phyloP scores from a whole-genome alignment of 1,140 invertebrate species.

The Cardiocondyla obscurior region DNA sequence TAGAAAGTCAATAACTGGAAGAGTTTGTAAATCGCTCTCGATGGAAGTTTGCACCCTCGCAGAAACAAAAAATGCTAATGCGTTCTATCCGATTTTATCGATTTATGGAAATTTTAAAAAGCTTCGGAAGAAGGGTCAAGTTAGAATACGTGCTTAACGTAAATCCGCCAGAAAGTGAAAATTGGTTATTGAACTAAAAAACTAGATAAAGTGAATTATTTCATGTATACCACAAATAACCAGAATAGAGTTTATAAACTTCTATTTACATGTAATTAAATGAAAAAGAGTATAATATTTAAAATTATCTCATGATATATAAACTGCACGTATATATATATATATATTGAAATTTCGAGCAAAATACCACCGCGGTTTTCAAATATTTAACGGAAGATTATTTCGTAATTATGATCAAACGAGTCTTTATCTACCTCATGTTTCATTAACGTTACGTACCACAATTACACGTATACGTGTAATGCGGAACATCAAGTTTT shows the following conservation, averaged over 20 bases:
- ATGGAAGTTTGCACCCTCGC: not conserved
- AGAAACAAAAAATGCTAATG: conserved; percentile 32
- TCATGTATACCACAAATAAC: not conserved
- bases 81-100: conserved; percentile 16
- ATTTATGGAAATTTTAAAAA: conserved; percentile 47
- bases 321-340: not conserved
- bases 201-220: not conserved
- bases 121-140: not conserved
- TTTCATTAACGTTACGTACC: not conserved
- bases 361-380: not conserved
- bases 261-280: not conserved
- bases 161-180: not conserved
- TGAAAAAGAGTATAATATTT: conserved; percentile 3
- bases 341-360: not conserved
- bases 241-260: not conserved
- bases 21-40: conserved; percentile 28
- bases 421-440: conserved; percentile 8
- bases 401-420: conserved; percentile 36
- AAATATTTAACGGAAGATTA: conserved; percentile 32
- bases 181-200: not conserved
- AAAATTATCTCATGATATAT: not conserved
- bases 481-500: conserved; percentile 19
- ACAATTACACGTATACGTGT: conserved; percentile 21
- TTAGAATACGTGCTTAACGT: not conserved
- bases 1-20: not conserved